Evolutionary conservation across 2,113 vertebrate species (phyloP).

Genomic region (Platichthys flesus): DNA sequence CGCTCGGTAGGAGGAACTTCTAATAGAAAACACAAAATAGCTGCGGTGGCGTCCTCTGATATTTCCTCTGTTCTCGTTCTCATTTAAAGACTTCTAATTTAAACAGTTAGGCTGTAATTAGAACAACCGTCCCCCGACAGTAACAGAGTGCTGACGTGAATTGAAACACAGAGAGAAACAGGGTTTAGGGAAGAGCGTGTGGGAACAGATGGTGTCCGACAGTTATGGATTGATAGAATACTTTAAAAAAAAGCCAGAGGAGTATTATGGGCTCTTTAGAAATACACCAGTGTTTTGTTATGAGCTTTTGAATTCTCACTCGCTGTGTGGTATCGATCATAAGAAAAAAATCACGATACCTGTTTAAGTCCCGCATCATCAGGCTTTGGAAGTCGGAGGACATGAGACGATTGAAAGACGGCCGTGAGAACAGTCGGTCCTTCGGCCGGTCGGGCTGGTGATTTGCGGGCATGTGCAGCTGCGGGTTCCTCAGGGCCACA

Average conservation of each 20-base stretch:
- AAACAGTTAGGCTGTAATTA: constrained; percentile 39
- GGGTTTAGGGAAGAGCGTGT: constrained; percentile 30
- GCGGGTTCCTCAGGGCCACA: constrained; percentile 93
- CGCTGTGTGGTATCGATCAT: constrained; percentile 14
- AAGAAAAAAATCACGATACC: constrained; percentile 75
- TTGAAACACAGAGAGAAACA: constrained; percentile 34
- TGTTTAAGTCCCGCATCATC: constrained; percentile 97
- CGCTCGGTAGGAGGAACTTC: too few relatives aligned
- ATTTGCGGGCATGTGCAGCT: constrained; percentile 94
- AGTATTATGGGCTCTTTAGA: constrained; percentile 38
- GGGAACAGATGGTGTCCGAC: constrained; percentile 60
- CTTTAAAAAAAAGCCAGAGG: constrained; percentile 36
- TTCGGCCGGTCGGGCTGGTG: constrained; percentile 91
- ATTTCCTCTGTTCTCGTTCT: constrained; percentile 15
- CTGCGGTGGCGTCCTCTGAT: constrained; percentile 9
- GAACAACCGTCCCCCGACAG: constrained; percentile 48
- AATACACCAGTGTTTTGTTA: constrained; percentile 35
- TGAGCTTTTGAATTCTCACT: constrained; percentile 16
- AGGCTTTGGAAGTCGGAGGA: constrained; percentile 95
- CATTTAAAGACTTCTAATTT: constrained; percentile 40
- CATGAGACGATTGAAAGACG: constrained; percentile 89
- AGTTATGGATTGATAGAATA: constrained; percentile 60
- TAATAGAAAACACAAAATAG: too few relatives aligned
- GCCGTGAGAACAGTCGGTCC: constrained; percentile 88
- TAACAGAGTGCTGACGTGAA: constrained; percentile 25